A percentile compares a stretch with the other conserved stretches of the same genome.
Evolutionary conservation across 2,888 invertebrate species (phyloP).

Genomic region (Platynereis dumerilii): DNA sequence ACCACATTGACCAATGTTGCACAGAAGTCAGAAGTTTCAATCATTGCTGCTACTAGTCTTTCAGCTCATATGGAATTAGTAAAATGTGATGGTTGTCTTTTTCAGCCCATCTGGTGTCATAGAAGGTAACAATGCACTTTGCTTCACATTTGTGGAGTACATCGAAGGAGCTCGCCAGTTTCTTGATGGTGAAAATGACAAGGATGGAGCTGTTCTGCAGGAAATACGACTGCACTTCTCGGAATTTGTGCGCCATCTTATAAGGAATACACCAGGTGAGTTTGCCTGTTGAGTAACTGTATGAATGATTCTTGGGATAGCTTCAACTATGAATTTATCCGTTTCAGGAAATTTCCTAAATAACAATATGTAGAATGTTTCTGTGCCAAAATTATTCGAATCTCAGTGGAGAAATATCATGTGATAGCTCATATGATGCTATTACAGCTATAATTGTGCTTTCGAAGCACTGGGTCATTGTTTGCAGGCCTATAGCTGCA

Average conservation of each 20-base stretch:
- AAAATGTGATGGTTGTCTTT: background rate
- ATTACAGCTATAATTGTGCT: too few species aligned
- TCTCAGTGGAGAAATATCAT: too few species aligned
- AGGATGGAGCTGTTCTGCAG: slow-evolving; percentile 81
- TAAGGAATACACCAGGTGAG: slow-evolving; percentile 87
- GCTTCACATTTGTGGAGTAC: slow-evolving; percentile 88
- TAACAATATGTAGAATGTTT: too few species aligned
- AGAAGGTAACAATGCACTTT: slow-evolving; percentile 84
- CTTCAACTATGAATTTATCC: too few species aligned
- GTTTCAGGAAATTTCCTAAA: too few species aligned
- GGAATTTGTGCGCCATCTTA: slow-evolving; percentile 89
- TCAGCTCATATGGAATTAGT: background rate
- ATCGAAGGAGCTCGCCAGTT: slow-evolving; percentile 91
- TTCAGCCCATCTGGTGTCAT: slow-evolving; percentile 77
- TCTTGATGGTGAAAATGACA: slow-evolving; percentile 91
- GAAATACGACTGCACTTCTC: slow-evolving; percentile 94
- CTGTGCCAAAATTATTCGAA: too few species aligned
- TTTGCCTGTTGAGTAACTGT: slow-evolving; percentile 1
- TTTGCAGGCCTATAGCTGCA: too few species aligned
- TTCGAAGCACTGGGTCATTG: too few species aligned
- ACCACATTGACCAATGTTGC: too few species aligned
- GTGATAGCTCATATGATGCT: too few species aligned
- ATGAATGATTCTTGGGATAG: too few species aligned
- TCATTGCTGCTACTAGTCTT: background rate
- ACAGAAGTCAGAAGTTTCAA: background rate